Evolutionary conservation across 2,888 invertebrate genomes (phyloP), one percentile per base, ranked within the genome.

Genomic region (Macaria notata): DNA sequence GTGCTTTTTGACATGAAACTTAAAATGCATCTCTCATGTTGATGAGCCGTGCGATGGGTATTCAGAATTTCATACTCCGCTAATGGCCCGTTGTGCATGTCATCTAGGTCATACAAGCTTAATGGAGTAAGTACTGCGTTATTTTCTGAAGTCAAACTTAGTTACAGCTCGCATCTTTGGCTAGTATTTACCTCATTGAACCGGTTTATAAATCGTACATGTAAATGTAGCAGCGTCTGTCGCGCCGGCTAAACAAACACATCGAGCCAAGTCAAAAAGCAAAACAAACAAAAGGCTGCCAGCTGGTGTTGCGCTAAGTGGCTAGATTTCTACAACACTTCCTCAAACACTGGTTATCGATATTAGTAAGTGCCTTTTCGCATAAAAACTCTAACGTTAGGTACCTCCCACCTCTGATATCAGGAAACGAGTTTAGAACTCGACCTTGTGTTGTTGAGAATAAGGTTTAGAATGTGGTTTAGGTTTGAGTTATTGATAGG

Each of bases 401-500:
- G 9, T 38, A 19, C 36, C 49, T 45, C 52, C 62, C 68, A 49
- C 56, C 50, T 63, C 57, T 0, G 19, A 44, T 29, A 9, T 33
- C 38, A 46, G 4, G 36, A 30, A 45, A 43, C 44, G n/a, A 36
- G 5, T 36, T 7, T 36, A 46, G 46, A 54, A 52, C 53, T 56
- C 7, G 44, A 55, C 59, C 54, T 19, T 66, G 48, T 50, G 4
- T 0, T 0, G 19, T 8, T 2, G 7, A 3, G 0, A 8, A 53
- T 59, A 59, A 49, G 48, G 58, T 31, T 45, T 54, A 38, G 5
- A 43, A 59, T 52, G 46, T 46, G 19, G 19, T 52, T 58, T 8
- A n/a, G 9, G 41, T 45, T 42, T 62, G 46, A 46, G 55, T 56
- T 62, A 71, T 70, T 70, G 74, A 73, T 78, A 83, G 83, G 83